Base-by-base conservation (phyloP, 2,888 invertebrate species). In the Oligia latruncula region DNA sequence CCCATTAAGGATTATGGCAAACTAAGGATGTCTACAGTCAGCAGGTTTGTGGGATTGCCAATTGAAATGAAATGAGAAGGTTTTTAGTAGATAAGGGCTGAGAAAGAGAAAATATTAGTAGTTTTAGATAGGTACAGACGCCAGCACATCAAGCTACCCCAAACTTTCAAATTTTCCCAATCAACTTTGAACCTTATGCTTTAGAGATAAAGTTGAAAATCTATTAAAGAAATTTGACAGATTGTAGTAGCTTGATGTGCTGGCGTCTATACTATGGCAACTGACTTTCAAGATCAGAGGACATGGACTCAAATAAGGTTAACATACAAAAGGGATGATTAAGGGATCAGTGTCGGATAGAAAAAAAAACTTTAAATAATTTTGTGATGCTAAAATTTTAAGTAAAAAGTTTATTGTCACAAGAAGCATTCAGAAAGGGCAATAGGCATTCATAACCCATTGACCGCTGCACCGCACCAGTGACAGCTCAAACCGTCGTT, bases 51-150 rank as follows among this genome's bases (percentile, higher is more conserved):
- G 40, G 58, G 4, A 49, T 23, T 74, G 60, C 49, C 29, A 74
- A 81, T 81, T 67, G 2, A 20, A 66, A 58, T 80, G 9, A 66
- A 66, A 2, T 35, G 49, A 49, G 29, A 35, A 29, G 58, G 4
- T 52, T 17, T n/a, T 73, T 72, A 58, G 29, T 29, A 49, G 9
- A 49, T 1, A 72, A 29, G 1, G 8, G 23, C 71, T 55, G 62
- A 80, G 80, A 71, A 79, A 72, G 29, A 72, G 58, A 58, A 58
- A 40, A 66, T n/a, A 58, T 35, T 17, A 11, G 29, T 23, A 40
- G 55, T 40, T 40, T 65, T 40, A 80, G 17, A 70, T 23, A 17
- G 43, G 29, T 64, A 17, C 4, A 40, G 40, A 4, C 5, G 40
- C 5, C 40, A 5, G 40, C 40, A 40, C 40, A 40, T 40, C 5